Conservation (phyloP, 92 coral and sea anemone species). For the Palythoa caribaeorum region DNA sequence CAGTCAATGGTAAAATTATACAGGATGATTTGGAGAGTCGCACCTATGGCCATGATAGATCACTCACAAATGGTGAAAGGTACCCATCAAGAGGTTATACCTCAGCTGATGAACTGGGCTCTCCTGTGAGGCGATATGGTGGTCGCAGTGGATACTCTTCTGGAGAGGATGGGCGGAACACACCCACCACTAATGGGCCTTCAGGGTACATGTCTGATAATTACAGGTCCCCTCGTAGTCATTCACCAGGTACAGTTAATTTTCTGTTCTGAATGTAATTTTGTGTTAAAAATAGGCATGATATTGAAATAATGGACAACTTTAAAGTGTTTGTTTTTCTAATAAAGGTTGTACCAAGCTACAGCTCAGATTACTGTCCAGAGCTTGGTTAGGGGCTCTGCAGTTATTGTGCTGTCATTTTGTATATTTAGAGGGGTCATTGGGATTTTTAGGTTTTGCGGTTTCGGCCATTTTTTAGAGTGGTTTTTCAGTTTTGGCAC, state of each 20-base stretch:
- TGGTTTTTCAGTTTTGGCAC: no score
- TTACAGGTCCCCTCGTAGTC: constrained; percentile 62
- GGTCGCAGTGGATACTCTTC: constrained; percentile 81
- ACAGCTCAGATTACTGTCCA: no score
- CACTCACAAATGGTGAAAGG: constrained; percentile 74
- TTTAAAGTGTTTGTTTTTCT: no score
- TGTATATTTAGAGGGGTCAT: not conserved
- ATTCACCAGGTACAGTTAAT: constrained; percentile 11
- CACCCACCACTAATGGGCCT: constrained; percentile 75
- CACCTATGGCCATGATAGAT: constrained; percentile 74
- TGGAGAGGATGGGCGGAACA: constrained; percentile 80
- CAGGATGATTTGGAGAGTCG: constrained; percentile 67
- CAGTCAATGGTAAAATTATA: constrained; percentile 86
- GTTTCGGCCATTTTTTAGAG: no score
- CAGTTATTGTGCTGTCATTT: no score
- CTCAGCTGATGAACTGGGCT: constrained; percentile 78
- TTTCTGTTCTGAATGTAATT: no score
- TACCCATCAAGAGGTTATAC: constrained; percentile 66
- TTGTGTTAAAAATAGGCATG: no score
- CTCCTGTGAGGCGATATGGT: constrained; percentile 70
- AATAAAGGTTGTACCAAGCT: no score
- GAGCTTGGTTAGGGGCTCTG: no score
- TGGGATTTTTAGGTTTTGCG: no score
- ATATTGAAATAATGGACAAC: no score
- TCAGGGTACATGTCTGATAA: constrained; percentile 83